These are phyloP conservation scores for Percina caprodes DNA, from an alignment of 2,113 vertebrate species.

Conservation along the genomic window DNA sequence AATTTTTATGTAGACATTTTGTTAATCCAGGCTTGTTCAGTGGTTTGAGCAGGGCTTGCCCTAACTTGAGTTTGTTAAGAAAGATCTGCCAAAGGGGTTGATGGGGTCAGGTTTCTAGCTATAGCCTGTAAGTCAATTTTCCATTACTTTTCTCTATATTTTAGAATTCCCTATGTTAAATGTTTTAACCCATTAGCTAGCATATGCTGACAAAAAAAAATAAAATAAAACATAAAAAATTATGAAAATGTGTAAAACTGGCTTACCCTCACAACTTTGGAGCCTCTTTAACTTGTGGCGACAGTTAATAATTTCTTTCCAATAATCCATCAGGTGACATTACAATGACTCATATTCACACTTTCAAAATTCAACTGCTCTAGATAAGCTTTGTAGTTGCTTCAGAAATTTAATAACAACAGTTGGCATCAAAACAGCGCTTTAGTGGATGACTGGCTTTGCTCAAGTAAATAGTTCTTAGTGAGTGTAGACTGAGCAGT, in stretches of 20 bases:
- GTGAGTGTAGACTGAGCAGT: neutral
- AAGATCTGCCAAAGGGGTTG: too few species aligned
- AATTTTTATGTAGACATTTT: too few species aligned
- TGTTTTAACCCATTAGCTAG: too few species aligned
- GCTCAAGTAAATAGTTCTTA: neutral
- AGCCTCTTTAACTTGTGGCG: neutral
- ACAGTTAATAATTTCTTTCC: neutral
- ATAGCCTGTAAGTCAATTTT: too few species aligned
- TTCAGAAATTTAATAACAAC: conserved; percentile 3
- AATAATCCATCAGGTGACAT: neutral
- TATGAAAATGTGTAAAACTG: neutral
- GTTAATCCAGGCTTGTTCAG: neutral
- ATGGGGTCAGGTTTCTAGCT: too few species aligned
- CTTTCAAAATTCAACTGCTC: conserved; percentile 5
- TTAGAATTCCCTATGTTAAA: too few species aligned
- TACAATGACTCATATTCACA: conserved; percentile 14
- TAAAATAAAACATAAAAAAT: too few species aligned
- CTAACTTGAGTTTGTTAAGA: neutral
- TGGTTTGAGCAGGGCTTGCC: neutral
- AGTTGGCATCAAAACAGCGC: neutral
- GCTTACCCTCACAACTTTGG: neutral
- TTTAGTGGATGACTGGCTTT: neutral
- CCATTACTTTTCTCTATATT: too few species aligned
- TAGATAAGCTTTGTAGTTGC: conserved; percentile 8
- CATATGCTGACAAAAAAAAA: too few species aligned